These are phyloP conservation scores for Ochotona princeps DNA, from an alignment of 2,113 vertebrate genomes.

Conservation along the genomic window DNA sequence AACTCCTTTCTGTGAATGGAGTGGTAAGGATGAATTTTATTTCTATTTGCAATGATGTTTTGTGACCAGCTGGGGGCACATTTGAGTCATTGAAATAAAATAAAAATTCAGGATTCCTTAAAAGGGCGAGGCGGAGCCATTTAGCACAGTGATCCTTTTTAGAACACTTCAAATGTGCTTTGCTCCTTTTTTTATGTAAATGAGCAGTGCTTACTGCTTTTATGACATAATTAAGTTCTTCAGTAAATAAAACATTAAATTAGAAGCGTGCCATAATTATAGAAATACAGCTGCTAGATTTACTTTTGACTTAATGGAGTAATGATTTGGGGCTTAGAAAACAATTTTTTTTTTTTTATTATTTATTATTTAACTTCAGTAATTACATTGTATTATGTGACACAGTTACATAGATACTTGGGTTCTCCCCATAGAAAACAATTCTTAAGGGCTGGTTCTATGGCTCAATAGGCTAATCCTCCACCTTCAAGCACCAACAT, in stretches of 20 bases:
- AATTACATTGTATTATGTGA: too few relatives aligned
- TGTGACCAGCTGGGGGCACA: constrained; percentile 80
- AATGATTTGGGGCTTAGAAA: constrained; percentile 25
- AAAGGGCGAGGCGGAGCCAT: not conserved
- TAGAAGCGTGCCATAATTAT: not conserved
- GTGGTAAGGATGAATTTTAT: constrained; percentile 89
- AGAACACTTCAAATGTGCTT: not conserved
- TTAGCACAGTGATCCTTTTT: not conserved
- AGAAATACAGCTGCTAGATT: not conserved
- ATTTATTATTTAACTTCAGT: too few relatives aligned
- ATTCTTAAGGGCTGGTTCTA: too few relatives aligned
- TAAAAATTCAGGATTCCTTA: constrained; percentile 1
- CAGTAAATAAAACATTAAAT: not conserved
- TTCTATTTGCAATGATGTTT: constrained; percentile 70
- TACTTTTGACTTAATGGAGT: not conserved
- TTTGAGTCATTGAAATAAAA: not conserved
- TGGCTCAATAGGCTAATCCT: too few relatives aligned
- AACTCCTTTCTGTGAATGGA: constrained; percentile 98
- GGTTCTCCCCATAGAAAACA: too few relatives aligned
- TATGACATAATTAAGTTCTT: constrained; percentile 27
- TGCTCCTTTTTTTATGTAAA: not conserved
- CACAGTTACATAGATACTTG: too few relatives aligned
- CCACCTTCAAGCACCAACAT: too few relatives aligned
- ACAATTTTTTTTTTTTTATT: too few relatives aligned
- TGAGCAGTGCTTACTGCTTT: constrained; percentile 32